Conservation (phyloP, 2,113 vertebrate genomes). For the Salvelinus fontinalis region DNA sequence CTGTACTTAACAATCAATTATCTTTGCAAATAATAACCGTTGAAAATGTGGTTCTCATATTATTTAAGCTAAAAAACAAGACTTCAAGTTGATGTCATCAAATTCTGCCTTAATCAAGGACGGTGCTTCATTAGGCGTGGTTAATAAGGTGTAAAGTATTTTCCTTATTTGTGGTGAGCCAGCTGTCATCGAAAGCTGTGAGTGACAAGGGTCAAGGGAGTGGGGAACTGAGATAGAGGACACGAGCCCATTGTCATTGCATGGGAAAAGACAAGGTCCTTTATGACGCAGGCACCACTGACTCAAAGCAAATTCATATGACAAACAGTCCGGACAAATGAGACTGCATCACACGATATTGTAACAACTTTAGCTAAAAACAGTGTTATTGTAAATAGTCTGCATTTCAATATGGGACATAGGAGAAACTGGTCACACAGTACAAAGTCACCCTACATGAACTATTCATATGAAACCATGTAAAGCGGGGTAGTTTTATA, state of each 20-base stretch:
- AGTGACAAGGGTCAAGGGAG: conserved; percentile 29
- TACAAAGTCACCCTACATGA: no score
- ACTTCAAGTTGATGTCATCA: conserved; percentile 30
- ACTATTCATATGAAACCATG: no score
- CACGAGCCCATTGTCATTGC: conserved; percentile 12
- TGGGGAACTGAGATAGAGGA: conserved; percentile 13
- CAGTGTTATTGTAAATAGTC: no score
- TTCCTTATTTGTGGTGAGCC: conserved; percentile 21
- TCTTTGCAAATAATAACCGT: not conserved
- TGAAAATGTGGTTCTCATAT: conserved; percentile 16
- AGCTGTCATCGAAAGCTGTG: conserved; percentile 21
- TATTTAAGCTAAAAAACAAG: conserved; percentile 12
- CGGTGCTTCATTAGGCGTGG: conserved; percentile 34
- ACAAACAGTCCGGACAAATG: no score
- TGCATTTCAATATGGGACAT: no score
- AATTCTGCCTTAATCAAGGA: conserved; percentile 24
- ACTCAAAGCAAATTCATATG: not conserved
- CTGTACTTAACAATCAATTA: not conserved
- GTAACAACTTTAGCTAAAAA: no score
- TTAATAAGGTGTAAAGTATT: conserved; percentile 38
- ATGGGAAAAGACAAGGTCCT: conserved; percentile 16
- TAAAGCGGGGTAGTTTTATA: no score
- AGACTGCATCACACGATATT: no score
- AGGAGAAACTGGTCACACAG: no score
- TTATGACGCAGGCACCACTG: conserved; percentile 3